These are phyloP conservation scores for Masnerella sp. DNA, from an alignment of 2,888 invertebrate genomes.

Conservation along the genomic window DNA sequence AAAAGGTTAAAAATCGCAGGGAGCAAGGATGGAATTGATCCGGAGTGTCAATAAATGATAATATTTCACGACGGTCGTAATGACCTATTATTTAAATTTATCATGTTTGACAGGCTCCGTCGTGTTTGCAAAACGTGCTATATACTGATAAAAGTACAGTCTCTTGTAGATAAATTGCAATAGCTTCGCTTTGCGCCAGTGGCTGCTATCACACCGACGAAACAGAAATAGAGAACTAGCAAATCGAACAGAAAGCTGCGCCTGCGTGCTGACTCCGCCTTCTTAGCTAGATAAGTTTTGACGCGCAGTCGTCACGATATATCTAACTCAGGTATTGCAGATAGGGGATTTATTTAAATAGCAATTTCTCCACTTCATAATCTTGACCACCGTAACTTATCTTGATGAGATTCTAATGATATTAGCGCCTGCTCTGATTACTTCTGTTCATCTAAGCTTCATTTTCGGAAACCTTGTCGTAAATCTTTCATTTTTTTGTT, in stretches of 20 bases:
- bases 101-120: conserved; percentile 41
- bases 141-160: conserved; percentile 55
- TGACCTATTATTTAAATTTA: conserved; percentile 42
- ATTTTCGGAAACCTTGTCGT: conserved; percentile 13
- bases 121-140: conserved; percentile 48
- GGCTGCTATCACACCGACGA: conserved; percentile 51
- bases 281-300: conserved; percentile 58
- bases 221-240: conserved; percentile 57
- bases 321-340: conserved; percentile 50
- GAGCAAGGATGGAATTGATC: conserved; percentile 4
- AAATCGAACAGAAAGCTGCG: conserved; percentile 55
- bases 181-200: conserved; percentile 51
- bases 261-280: conserved; percentile 48
- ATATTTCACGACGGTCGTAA: conserved; percentile 11
- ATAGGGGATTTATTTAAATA: conserved; percentile 57
- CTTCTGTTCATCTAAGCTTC: conserved; percentile 24
- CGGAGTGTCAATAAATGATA: conserved; percentile 12
- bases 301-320: conserved; percentile 58
- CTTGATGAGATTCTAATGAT: conserved; percentile 55
- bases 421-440: conserved; percentile 47
- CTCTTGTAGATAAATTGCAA: conserved; percentile 56
- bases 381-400: conserved; percentile 52
- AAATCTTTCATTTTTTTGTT: conserved; percentile 28
- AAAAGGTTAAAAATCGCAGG: too few relatives aligned
- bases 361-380: conserved; percentile 45